Conservation (phyloP, 2,888 invertebrate genomes). For the Pseudolycoriella hygida region DNA sequence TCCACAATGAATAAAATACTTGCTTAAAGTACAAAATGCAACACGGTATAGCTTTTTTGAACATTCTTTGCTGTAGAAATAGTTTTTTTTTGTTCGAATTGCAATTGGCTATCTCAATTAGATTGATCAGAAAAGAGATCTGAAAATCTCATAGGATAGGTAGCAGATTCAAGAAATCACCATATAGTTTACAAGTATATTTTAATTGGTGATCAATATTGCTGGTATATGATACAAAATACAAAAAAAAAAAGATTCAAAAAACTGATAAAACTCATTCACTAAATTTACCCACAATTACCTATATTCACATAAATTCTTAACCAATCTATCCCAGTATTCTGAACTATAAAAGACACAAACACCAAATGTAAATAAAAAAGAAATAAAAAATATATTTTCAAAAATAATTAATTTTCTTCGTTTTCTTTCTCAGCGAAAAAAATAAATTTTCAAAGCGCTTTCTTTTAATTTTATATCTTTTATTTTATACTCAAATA, state of each 20-base stretch:
- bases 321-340: slow-evolving; percentile 33
- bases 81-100: no score
- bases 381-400: background rate
- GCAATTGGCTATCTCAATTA: no score
- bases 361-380: slow-evolving; percentile 11
- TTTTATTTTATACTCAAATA: background rate
- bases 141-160: no score
- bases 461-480: no score
- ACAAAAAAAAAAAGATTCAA: background rate
- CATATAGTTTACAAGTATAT: background rate
- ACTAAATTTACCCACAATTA: slow-evolving; percentile 17
- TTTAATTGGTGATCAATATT: background rate
- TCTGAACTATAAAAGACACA: slow-evolving; percentile 29
- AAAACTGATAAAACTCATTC: background rate
- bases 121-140: no score
- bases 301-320: slow-evolving; percentile 31
- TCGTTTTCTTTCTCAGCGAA: background rate
- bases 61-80: no score
- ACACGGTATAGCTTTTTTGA: no score
- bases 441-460: background rate
- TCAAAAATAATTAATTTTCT: slow-evolving; percentile 4
- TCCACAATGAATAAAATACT: no score
- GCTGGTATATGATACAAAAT: background rate
- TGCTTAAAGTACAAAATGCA: no score
- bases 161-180: no score